Base-by-base conservation (phyloP, 2,113 vertebrate species). In the Prunella fulvescens region DNA sequence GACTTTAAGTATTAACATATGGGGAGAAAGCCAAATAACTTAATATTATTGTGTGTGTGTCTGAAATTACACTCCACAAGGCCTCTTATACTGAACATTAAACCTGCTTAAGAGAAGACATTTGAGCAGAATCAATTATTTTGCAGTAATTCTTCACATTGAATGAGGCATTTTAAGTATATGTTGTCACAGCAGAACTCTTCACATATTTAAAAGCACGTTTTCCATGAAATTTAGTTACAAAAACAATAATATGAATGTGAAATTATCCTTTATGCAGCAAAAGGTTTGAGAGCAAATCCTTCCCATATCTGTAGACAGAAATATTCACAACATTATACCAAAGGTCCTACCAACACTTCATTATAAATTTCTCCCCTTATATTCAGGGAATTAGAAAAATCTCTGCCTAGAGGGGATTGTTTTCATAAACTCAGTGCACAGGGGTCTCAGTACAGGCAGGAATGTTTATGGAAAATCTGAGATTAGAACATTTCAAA, bases 391-490 rank as follows among this genome's bases (percentile, higher is more conserved):
- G 83, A 86, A 92, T 93, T 90, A 93, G 74, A 91, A 73, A 80
- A 83, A 70, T 51, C 64, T 88, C 58, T 96, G 76, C 86, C 92
- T 39, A 9, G 54, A 91, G 87, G 90, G 94, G 91, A 65, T 84
- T 93, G 79, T 87, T 95, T 89, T 88, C 78, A 85, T 95, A 66
- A 91, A 89, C 84, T 78, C 2, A 0, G 57, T 54, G 69, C 67
- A 66, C 51, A 78, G 76, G 84, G 91, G 94, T 87, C 92, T 95
- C 4, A 1, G 77, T 51, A 54, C 66, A 89, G 85, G 76, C 62
- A 92, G 81, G 81, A 93, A 96, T 93, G 88, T 91, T 96, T 95
- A 95, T 86, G 95, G 93, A 96, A 96, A 95, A 96, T 81, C 58
- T 85, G 94, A 96, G 84, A 94, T 95, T 73, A 87, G 82, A 88